Conservation (phyloP, 2,797 vertebrate species). For the Nyctibius grandis region DNA sequence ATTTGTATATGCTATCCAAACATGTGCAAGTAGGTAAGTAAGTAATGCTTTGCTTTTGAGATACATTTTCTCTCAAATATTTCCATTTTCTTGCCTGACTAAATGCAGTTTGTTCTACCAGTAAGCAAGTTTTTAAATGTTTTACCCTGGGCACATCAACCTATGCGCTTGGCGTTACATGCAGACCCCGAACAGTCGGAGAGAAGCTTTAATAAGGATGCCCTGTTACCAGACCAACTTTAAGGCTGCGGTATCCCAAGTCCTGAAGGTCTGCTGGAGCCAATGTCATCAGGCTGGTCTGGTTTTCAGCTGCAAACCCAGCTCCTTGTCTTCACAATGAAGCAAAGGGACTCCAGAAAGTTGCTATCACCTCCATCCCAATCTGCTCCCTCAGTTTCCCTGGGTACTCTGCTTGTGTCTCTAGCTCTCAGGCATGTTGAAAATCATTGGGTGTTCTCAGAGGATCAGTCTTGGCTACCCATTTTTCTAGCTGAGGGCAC, state of each 20-base stretch:
- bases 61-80: not conserved
- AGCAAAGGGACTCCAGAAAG: not conserved
- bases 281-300: not conserved
- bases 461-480: not conserved
- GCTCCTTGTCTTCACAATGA: not conserved
- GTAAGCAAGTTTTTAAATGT: not conserved
- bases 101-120: not conserved
- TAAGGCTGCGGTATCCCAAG: not conserved
- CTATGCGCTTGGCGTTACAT: not conserved
- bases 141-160: not conserved
- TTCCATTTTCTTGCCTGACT: not conserved
- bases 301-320: not conserved
- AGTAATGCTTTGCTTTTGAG: not conserved
- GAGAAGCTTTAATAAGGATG: not conserved
- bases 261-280: not conserved
- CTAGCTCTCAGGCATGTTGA: not conserved
- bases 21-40: not conserved
- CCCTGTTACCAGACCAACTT: not conserved
- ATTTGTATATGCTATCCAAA: not conserved
- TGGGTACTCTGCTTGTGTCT: not conserved
- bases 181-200: not conserved
- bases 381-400: not conserved
- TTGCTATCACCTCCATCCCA: not conserved
- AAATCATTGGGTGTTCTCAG: not conserved
- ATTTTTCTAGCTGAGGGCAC: not conserved